Evolutionary conservation across 2,888 invertebrate species (phyloP).

Genomic region (Toxonevra muliebris): DNA sequence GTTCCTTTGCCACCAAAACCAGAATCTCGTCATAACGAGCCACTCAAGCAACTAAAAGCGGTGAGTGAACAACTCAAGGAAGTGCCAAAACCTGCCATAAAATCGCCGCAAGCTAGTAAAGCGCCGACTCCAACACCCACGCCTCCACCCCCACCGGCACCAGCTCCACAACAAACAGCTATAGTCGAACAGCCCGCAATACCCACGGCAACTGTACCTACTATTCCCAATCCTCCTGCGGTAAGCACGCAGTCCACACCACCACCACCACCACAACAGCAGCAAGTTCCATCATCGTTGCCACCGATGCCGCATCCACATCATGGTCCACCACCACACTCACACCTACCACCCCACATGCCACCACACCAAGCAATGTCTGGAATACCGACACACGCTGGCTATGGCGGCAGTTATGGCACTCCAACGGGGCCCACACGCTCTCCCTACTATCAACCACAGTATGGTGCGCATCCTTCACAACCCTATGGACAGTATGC

Average conservation of each 20-base stretch:
- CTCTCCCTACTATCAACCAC: slow-evolving; percentile 64
- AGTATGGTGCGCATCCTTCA: slow-evolving; percentile 61
- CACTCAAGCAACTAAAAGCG: slow-evolving; percentile 21
- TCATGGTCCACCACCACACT: slow-evolving; percentile 51
- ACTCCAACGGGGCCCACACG: slow-evolving; percentile 60
- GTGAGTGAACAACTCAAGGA: slow-evolving; percentile 28
- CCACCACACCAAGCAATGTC: slow-evolving; percentile 58
- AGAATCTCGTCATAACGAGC: slow-evolving; percentile 38
- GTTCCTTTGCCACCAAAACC: slow-evolving; percentile 51
- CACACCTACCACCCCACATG: slow-evolving; percentile 60
- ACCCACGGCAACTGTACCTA: slow-evolving; percentile 27
- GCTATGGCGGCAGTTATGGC: slow-evolving; percentile 61
- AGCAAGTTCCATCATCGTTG: slow-evolving; percentile 70
- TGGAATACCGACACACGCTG: slow-evolving; percentile 59
- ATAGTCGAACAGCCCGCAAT: slow-evolving; percentile 36
- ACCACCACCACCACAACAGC: slow-evolving; percentile 42
- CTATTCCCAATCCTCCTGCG: slow-evolving; percentile 32
- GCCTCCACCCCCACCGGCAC: slow-evolving; percentile 32
- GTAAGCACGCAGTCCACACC: slow-evolving; percentile 22
- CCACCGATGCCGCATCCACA: slow-evolving; percentile 57
- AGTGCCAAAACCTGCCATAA: slow-evolving; percentile 11
- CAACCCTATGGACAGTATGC: slow-evolving; percentile 61
- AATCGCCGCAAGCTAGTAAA: slow-evolving; percentile 37
- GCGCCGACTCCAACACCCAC: slow-evolving; percentile 40
- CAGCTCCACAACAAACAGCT: slow-evolving; percentile 31